phyloP scores from a whole-genome alignment of 2,888 invertebrate species.

The Idaea dimidiata region DNA sequence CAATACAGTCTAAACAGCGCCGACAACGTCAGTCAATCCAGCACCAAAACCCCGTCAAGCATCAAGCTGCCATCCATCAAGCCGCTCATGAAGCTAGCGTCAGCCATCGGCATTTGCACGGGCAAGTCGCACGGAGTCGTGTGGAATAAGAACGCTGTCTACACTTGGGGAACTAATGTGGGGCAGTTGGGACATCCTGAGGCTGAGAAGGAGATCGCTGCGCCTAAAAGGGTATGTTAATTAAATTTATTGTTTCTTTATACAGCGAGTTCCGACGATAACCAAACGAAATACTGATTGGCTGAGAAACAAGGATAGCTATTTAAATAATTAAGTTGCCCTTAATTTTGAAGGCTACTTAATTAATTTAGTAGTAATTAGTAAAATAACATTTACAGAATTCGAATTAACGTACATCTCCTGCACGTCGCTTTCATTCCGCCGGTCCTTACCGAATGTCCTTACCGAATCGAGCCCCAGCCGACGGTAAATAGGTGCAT shows the following conservation, averaged over 20 bases:
- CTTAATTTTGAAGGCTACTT: no score
- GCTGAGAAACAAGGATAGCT: no score
- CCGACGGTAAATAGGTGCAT: no score
- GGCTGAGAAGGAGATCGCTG: constrained; percentile 63
- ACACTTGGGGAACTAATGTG: constrained; percentile 90
- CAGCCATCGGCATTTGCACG: constrained; percentile 81
- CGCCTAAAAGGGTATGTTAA: constrained; percentile 70
- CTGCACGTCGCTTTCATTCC: no score
- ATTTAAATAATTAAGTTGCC: no score
- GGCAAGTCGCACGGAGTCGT: constrained; percentile 87
- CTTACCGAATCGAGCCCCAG: no score
- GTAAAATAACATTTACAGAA: no score
- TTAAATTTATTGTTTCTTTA: background rate
- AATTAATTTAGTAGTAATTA: no score
- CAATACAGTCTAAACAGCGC: constrained; percentile 63
- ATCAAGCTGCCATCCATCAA: constrained; percentile 55
- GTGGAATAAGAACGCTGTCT: constrained; percentile 82
- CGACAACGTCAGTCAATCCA: constrained; percentile 57
- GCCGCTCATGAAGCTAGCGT: constrained; percentile 57
- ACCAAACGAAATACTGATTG: no score
- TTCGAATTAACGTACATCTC: no score
- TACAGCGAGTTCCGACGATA: no score
- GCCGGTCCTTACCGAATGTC: no score
- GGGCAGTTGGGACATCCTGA: constrained; percentile 89
- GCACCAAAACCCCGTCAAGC: constrained; percentile 56